These are phyloP conservation scores for Xenopus borealis DNA, from an alignment of 2,113 vertebrate genomes.

Conservation along the genomic window DNA sequence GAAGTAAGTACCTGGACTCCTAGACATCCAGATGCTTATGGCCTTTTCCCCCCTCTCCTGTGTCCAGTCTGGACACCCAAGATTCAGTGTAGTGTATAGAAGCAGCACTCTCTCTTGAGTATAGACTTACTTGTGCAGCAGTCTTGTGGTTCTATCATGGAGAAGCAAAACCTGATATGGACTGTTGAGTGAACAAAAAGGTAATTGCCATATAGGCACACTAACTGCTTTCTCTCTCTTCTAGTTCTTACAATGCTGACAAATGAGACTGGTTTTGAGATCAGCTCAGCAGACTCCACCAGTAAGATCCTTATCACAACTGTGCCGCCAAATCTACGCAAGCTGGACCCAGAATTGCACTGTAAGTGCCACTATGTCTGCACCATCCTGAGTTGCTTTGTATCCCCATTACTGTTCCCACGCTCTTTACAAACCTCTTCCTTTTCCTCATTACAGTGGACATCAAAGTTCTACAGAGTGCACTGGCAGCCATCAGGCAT, in stretches of 20 bases:
- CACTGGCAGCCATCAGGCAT: slow-evolving; percentile 91
- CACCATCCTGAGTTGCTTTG: neutral
- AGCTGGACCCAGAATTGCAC: slow-evolving; percentile 91
- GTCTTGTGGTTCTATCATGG: too few relatives aligned
- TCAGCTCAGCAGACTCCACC: slow-evolving; percentile 89
- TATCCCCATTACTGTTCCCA: neutral
- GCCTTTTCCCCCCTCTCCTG: too few relatives aligned
- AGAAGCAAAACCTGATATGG: too few relatives aligned
- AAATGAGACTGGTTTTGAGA: slow-evolving; percentile 94
- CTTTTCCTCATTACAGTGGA: slow-evolving; percentile 75
- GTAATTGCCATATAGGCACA: neutral
- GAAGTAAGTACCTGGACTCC: too few relatives aligned
- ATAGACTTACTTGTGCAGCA: too few relatives aligned
- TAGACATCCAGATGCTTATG: too few relatives aligned
- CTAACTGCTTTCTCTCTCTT: neutral
- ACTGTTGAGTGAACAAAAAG: neutral
- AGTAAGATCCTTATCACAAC: slow-evolving; percentile 98
- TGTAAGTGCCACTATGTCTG: slow-evolving; percentile 56
- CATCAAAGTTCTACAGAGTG: slow-evolving; percentile 95
- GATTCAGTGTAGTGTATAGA: too few relatives aligned
- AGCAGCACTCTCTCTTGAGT: too few relatives aligned
- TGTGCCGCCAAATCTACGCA: slow-evolving; percentile 92
- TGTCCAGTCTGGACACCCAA: too few relatives aligned
- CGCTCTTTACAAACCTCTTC: neutral
- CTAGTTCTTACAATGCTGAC: slow-evolving; percentile 94